Conservation (phyloP, 2,797 vertebrate genomes). For the Leptoclinus maculatus region DNA sequence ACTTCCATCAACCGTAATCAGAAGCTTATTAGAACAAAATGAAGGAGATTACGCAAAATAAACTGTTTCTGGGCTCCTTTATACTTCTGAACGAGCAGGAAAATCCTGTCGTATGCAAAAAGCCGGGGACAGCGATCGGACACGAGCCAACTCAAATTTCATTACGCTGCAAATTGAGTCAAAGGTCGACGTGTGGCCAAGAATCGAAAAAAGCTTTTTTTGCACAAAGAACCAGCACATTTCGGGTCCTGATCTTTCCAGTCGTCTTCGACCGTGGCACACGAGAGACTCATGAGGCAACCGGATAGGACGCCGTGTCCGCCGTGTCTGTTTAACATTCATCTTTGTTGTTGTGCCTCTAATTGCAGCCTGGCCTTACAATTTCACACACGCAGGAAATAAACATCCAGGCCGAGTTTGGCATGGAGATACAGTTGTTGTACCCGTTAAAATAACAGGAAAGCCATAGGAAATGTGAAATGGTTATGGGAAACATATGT, state of each 20-base stretch:
- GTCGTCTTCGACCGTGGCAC: slow-evolving; percentile 25
- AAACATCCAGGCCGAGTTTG: slow-evolving; percentile 64
- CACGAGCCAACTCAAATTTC: slow-evolving; percentile 60
- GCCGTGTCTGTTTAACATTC: slow-evolving; percentile 22
- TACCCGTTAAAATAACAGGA: slow-evolving; percentile 56
- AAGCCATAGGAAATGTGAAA: slow-evolving; percentile 71
- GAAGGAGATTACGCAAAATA: slow-evolving; percentile 19
- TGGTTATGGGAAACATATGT: slow-evolving; percentile 77
- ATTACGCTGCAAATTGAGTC: slow-evolving; percentile 69
- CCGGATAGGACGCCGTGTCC: slow-evolving; percentile 1
- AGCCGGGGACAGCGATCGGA: slow-evolving; percentile 32
- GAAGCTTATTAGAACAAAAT: slow-evolving; percentile 60
- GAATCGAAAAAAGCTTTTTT: slow-evolving; percentile 60
- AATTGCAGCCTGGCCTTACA: slow-evolving; percentile 38
- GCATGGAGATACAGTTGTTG: slow-evolving; percentile 45
- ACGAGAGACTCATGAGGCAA: slow-evolving; percentile 19
- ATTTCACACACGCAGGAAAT: slow-evolving; percentile 66
- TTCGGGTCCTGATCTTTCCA: slow-evolving; percentile 49
- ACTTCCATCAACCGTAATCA: slow-evolving; percentile 50
- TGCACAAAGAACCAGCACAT: slow-evolving; percentile 37
- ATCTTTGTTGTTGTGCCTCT: slow-evolving; percentile 30
- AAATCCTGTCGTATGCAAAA: slow-evolving; percentile 51
- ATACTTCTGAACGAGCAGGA: slow-evolving; percentile 47
- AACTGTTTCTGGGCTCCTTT: slow-evolving; percentile 34
- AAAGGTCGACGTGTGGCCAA: slow-evolving; percentile 48